phyloP scores from a whole-genome alignment of 2,797 vertebrate genomes.

The Notolabrus celidotus region DNA sequence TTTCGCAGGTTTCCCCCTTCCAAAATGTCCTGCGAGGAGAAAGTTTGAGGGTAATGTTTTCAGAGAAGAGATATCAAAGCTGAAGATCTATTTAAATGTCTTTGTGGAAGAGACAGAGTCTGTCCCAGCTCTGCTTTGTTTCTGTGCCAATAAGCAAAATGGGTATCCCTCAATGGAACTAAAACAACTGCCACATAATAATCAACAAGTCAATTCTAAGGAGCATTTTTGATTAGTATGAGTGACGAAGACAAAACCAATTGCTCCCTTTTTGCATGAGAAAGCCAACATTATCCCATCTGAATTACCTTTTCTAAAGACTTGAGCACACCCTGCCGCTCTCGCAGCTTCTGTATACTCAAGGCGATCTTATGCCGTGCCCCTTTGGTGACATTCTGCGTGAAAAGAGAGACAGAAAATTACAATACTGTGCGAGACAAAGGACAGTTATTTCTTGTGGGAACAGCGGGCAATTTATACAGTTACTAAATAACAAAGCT shows the following conservation, averaged over 20 bases:
- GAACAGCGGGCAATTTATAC: slow-evolving; percentile 57
- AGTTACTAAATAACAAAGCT: slow-evolving; percentile 76
- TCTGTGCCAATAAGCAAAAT: slow-evolving; percentile 24
- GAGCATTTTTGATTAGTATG: neutral
- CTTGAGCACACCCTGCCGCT: slow-evolving; percentile 92
- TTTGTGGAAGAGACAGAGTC: slow-evolving; percentile 1
- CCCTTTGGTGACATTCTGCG: slow-evolving; percentile 96
- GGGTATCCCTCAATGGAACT: slow-evolving; percentile 17
- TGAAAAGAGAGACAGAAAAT: slow-evolving; percentile 37
- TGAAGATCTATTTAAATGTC: slow-evolving; percentile 16
- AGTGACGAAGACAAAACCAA: slow-evolving; percentile 22
- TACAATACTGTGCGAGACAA: slow-evolving; percentile 38
- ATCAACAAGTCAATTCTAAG: neutral
- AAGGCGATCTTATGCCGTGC: slow-evolving; percentile 96
- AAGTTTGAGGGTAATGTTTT: neutral
- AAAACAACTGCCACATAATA: slow-evolving; percentile 21
- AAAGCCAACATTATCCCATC: slow-evolving; percentile 12
- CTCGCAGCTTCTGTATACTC: slow-evolving; percentile 96
- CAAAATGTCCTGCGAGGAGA: slow-evolving; percentile 89
- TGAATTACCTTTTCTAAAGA: slow-evolving; percentile 93
- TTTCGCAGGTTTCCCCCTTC: slow-evolving; percentile 96
- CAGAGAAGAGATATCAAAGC: neutral
- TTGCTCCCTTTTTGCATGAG: neutral
- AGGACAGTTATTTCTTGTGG: slow-evolving; percentile 43
- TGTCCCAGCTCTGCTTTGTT: slow-evolving; percentile 1